Evolutionary conservation across 2,113 vertebrate species (phyloP).

Genomic region (Sinosuthora webbiana): DNA sequence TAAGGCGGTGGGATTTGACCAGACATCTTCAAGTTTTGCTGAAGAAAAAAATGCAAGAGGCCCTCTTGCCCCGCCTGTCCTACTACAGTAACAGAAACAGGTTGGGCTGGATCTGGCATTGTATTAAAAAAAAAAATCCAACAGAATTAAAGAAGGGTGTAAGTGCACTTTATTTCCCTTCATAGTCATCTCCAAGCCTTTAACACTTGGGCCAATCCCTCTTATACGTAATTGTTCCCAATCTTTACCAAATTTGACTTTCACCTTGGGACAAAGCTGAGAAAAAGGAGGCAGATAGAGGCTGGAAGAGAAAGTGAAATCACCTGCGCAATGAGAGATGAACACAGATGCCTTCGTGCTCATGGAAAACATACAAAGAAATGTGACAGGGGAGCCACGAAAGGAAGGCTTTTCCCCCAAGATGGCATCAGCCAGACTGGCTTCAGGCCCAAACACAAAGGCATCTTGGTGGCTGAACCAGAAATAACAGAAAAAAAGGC

Average conservation of each 20-base stretch:
- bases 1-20: not conserved
- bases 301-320: not conserved
- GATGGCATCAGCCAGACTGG: not conserved
- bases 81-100: not conserved
- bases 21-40: not conserved
- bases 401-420: not conserved
- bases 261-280: not conserved
- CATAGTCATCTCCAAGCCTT: not conserved
- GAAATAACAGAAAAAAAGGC: not conserved
- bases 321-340: not conserved
- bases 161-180: not conserved
- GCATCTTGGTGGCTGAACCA: not conserved
- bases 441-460: not conserved
- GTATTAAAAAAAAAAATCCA: not conserved
- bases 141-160: not conserved
- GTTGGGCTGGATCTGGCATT: not conserved
- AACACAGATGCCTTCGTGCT: not conserved
- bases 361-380: not conserved
- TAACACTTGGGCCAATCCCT: not conserved
- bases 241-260: not conserved
- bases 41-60: not conserved
- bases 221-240: not conserved
- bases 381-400: fast-evolving
- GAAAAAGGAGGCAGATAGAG: not conserved
- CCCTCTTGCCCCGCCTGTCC: not conserved